Conservation (phyloP, 2,113 vertebrate genomes). For the Antigone vipio region DNA sequence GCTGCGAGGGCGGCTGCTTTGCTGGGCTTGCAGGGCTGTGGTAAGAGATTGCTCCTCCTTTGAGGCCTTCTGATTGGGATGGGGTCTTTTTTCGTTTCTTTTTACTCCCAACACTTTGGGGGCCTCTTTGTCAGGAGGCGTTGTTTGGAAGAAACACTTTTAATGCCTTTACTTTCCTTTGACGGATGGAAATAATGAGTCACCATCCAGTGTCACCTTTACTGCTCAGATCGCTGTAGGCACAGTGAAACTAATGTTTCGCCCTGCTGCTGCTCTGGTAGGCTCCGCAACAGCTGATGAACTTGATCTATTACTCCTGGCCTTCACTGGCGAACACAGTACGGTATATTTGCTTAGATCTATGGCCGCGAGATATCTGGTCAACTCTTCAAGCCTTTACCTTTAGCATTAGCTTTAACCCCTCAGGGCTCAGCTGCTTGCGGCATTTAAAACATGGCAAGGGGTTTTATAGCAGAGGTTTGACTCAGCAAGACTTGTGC, state of each 20-base stretch:
- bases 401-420: conserved; percentile 47
- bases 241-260: background rate
- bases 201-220: background rate
- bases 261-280: background rate
- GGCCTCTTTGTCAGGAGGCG: background rate
- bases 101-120: background rate
- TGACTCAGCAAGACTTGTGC: conserved; percentile 48
- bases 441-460: background rate
- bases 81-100: background rate
- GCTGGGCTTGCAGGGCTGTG: background rate
- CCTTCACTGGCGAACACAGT: background rate
- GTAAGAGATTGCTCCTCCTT: background rate
- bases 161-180: background rate
- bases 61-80: background rate
- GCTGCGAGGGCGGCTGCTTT: background rate
- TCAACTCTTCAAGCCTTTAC: conserved; percentile 18
- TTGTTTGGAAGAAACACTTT: background rate
- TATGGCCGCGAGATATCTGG: background rate
- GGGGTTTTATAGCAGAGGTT: conserved; percentile 35
- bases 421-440: conserved; percentile 22
- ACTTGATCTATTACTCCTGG: background rate
- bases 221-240: background rate
- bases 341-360: background rate
- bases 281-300: background rate
- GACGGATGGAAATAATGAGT: background rate